These are phyloP conservation scores for Antigone vipio DNA, from an alignment of 2,113 vertebrate genomes.

Conservation along the genomic window DNA sequence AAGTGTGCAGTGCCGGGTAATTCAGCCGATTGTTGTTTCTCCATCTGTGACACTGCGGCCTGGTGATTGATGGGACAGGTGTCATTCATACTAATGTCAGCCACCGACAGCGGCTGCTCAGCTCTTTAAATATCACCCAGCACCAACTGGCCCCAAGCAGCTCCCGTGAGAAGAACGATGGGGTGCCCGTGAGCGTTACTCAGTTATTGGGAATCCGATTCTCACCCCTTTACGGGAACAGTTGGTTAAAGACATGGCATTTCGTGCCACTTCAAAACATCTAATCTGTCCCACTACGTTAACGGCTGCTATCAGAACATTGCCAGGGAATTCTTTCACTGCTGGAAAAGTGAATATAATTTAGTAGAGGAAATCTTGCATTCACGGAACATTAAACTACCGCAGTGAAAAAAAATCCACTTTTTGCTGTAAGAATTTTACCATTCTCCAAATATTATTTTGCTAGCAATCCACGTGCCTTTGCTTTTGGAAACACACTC, in stretches of 20 bases:
- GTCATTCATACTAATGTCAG: conserved; percentile 82
- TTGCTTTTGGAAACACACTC: not conserved
- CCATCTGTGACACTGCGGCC: conserved; percentile 84
- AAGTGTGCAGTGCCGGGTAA: conserved; percentile 68
- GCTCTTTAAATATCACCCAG: not conserved
- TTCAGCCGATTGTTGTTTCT: conserved; percentile 81
- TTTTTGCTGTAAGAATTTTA: not conserved
- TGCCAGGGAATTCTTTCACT: not conserved
- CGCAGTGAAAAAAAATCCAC: not conserved
- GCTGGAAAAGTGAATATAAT: not conserved
- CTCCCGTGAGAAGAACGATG: not conserved
- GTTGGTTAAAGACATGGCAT: not conserved
- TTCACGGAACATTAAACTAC: not conserved
- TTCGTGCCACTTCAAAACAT: conserved; percentile 21
- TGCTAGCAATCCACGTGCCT: not conserved
- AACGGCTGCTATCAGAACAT: not conserved
- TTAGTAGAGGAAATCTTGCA: not conserved
- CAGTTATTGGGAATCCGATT: not conserved
- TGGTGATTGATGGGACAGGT: conserved; percentile 87
- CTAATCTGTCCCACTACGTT: not conserved
- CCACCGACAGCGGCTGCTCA: conserved; percentile 24
- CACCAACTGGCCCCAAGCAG: not conserved
- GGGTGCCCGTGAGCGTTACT: not conserved
- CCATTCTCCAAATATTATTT: not conserved
- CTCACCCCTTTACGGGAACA: not conserved